Evolutionary conservation across 1,140 invertebrate species (phyloP).

Genomic region (Carcinoscorpius rotundicauda): DNA sequence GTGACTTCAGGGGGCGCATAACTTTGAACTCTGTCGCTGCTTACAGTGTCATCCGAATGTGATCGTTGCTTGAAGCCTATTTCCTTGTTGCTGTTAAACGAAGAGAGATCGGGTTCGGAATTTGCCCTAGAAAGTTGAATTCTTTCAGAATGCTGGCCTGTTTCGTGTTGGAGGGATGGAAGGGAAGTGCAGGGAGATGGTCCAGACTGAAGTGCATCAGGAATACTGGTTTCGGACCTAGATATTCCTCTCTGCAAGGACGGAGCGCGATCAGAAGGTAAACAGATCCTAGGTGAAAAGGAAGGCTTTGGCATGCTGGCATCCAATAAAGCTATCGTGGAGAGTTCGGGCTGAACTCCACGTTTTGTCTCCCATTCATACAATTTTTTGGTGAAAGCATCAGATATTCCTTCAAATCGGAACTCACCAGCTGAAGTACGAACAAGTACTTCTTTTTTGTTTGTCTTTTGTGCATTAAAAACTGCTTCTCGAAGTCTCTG

Average conservation of each 20-base stretch:
- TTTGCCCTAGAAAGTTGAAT: slow-evolving; percentile 12
- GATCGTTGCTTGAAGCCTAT: not conserved
- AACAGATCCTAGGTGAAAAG: slow-evolving; percentile 3
- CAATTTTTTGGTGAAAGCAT: slow-evolving; percentile 73
- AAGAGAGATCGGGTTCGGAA: slow-evolving; percentile 15
- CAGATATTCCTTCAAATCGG: slow-evolving; percentile 68
- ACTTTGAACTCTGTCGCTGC: not conserved
- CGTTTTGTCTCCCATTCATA: slow-evolving; percentile 81
- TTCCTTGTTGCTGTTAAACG: not conserved
- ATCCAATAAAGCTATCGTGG: slow-evolving; percentile 60
- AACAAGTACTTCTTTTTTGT: slow-evolving; percentile 56
- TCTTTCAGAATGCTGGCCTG: not conserved
- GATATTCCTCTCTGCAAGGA: slow-evolving; percentile 37
- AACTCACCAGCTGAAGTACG: slow-evolving; percentile 66
- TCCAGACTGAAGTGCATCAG: slow-evolving; percentile 45
- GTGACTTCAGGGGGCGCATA: not conserved
- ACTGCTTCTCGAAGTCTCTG: slow-evolving; percentile 47
- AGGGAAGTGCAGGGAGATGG: slow-evolving; percentile 36
- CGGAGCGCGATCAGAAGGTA: slow-evolving; percentile 5
- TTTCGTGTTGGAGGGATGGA: not conserved
- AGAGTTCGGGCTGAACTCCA: slow-evolving; percentile 63
- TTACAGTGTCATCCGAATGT: not conserved
- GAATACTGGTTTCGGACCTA: slow-evolving; percentile 54
- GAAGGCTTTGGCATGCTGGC: slow-evolving; percentile 32
- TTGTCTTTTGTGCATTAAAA: slow-evolving; percentile 31